Percentiles rank a stretch among this genome's conserved stretches.
phyloP scores from a whole-genome alignment of 92 coral and sea anemone species.

The Anthopleura xanthogrammica region DNA sequence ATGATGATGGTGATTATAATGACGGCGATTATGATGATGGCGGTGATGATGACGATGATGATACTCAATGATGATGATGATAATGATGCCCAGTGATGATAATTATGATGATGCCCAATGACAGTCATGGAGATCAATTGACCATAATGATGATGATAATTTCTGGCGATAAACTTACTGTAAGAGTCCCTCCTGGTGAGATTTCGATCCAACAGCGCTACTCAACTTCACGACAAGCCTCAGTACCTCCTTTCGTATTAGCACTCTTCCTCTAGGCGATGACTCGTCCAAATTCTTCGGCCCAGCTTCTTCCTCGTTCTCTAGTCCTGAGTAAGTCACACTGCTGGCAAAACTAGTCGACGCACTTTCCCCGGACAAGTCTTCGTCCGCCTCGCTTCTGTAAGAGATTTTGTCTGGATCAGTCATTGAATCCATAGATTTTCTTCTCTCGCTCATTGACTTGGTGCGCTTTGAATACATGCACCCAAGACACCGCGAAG shows the following conservation, averaged over 20 bases:
- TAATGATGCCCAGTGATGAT: background rate
- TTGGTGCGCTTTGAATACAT: conserved; percentile 66
- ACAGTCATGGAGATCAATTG: too few species aligned
- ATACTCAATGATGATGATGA: background rate
- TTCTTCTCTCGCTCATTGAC: conserved; percentile 66
- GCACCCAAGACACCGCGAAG: conserved; percentile 82
- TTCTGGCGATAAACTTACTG: conserved; percentile 50
- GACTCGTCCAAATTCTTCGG: conserved; percentile 56
- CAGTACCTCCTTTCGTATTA: conserved; percentile 75
- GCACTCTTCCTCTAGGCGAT: conserved; percentile 64
- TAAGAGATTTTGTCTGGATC: conserved; percentile 44
- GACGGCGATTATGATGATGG: too few species aligned
- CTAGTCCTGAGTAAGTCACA: background rate
- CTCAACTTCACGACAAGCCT: conserved; percentile 80
- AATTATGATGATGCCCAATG: too few species aligned
- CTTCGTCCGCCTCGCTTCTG: conserved; percentile 21
- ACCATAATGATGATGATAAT: background rate
- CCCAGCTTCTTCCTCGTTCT: conserved; percentile 11
- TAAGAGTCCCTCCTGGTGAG: conserved; percentile 83
- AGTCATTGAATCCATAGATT: conserved; percentile 45
- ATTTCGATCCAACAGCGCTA: conserved; percentile 88
- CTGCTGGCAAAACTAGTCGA: conserved; percentile 13
- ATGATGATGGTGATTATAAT: background rate
- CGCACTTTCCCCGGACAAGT: conserved; percentile 23
- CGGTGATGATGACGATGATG: background rate